phyloP scores from a whole-genome alignment of 2,888 invertebrate species.

The Caenorhabditis japonica region DNA sequence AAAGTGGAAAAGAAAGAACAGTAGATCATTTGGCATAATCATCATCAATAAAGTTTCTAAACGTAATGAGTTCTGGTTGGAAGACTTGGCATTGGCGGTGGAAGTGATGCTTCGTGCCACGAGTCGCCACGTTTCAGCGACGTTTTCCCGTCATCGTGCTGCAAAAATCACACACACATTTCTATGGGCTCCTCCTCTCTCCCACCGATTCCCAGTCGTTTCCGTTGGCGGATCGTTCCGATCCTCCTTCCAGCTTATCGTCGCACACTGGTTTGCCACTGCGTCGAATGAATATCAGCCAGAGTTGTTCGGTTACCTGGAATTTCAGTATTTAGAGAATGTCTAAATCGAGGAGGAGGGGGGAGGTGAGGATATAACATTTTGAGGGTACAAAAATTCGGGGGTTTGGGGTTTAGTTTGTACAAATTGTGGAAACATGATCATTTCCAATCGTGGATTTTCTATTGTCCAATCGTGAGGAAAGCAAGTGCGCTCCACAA shows the following conservation, averaged over 20 bases:
- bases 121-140: constrained; percentile 57
- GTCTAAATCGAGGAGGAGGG: too few species aligned
- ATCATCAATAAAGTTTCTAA: constrained; percentile 13
- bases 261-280: constrained; percentile 61
- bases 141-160: constrained; percentile 44
- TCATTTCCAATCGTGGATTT: too few species aligned
- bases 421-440: too few species aligned
- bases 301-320: constrained; percentile 65
- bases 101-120: constrained; percentile 66
- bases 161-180: constrained; percentile 10
- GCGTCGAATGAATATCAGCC: constrained; percentile 65
- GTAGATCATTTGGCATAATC: constrained; percentile 1
- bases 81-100: constrained; percentile 61
- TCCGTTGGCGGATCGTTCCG: constrained; percentile 44
- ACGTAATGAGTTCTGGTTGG: constrained; percentile 61
- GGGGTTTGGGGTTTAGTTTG: too few species aligned
- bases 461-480: too few species aligned
- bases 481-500: too few species aligned
- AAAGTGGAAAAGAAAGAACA: background rate
- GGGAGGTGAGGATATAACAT: too few species aligned
- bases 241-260: constrained; percentile 60
- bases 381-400: background rate
- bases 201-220: constrained; percentile 60
- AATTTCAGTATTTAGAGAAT: constrained; percentile 8
- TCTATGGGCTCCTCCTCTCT: constrained; percentile 19